Conservation (phyloP, 2,797 vertebrate genomes). For the Crocidura indochinensis region DNA sequence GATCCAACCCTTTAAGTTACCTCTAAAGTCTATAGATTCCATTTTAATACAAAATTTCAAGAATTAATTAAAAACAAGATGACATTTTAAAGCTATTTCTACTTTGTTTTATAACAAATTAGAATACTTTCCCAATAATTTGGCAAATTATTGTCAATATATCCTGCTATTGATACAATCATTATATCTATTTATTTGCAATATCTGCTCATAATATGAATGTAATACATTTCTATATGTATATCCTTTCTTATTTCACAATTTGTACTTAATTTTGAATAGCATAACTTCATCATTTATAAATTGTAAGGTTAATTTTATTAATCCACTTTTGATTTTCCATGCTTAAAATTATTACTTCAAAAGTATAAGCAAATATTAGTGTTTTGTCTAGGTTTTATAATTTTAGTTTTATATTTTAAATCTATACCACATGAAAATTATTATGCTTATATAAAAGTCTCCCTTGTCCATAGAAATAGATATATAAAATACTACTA, state of each 20-base stretch:
- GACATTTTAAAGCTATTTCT: not conserved
- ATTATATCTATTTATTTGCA: not conserved
- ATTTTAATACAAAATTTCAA: constrained; percentile 38
- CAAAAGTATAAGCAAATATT: constrained; percentile 9
- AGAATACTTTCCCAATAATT: constrained; percentile 2
- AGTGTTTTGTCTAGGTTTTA: not conserved
- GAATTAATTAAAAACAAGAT: not conserved
- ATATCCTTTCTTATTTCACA: not conserved
- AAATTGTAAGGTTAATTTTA: not conserved
- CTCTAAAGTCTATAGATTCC: no score
- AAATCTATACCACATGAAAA: not conserved
- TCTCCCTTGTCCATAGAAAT: not conserved
- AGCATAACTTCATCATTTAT: not conserved
- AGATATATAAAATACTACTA: not conserved
- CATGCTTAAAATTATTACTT: not conserved
- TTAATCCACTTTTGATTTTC: not conserved
- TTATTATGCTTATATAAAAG: constrained; percentile 23
- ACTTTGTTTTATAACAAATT: not conserved
- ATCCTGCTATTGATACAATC: not conserved
- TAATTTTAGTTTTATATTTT: constrained; percentile 27
- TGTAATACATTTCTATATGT: not conserved
- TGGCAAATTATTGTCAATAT: not conserved
- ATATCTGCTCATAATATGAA: constrained; percentile 12
- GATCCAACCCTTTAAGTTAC: no score
- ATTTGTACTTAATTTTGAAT: constrained; percentile 28